phyloP scores from a whole-genome alignment of 1,140 invertebrate genomes.

The Mylabris phalerata region DNA sequence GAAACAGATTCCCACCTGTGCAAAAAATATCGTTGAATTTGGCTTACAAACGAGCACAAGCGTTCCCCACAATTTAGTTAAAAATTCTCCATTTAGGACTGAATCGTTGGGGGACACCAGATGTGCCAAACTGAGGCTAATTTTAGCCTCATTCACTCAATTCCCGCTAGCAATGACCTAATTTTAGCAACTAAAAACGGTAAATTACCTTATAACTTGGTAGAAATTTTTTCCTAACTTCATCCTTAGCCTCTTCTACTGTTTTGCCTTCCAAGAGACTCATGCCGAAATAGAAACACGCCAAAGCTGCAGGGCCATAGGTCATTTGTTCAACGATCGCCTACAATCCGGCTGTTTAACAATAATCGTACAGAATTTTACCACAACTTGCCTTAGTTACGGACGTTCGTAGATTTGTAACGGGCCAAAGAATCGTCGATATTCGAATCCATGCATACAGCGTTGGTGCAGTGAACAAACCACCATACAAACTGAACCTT shows the following conservation, averaged over 20 bases:
- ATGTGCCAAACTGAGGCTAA: background rate
- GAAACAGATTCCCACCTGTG: conserved; percentile 65
- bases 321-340: conserved; percentile 73
- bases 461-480: conserved; percentile 63
- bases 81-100: too few species aligned
- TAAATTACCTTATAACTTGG: conserved; percentile 69
- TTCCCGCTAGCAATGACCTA: too few species aligned
- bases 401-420: conserved; percentile 53
- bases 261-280: conserved; percentile 68
- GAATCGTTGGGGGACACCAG: too few species aligned
- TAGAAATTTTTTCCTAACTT: conserved; percentile 68
- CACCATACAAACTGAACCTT: conserved; percentile 62
- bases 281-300: conserved; percentile 76
- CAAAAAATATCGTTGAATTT: conserved; percentile 24
- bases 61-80: too few species aligned
- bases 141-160: background rate
- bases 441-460: conserved; percentile 63
- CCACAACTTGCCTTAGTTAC: conserved; percentile 56
- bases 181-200: too few species aligned
- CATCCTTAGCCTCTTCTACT: conserved; percentile 55
- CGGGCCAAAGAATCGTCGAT: conserved; percentile 57
- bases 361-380: background rate
- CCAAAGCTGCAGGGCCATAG: conserved; percentile 72
- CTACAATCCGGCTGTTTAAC: conserved; percentile 44
- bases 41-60: too few species aligned